These are phyloP conservation scores for Hesperia comma DNA, from an alignment of 2,888 invertebrate genomes.

Conservation along the genomic window DNA sequence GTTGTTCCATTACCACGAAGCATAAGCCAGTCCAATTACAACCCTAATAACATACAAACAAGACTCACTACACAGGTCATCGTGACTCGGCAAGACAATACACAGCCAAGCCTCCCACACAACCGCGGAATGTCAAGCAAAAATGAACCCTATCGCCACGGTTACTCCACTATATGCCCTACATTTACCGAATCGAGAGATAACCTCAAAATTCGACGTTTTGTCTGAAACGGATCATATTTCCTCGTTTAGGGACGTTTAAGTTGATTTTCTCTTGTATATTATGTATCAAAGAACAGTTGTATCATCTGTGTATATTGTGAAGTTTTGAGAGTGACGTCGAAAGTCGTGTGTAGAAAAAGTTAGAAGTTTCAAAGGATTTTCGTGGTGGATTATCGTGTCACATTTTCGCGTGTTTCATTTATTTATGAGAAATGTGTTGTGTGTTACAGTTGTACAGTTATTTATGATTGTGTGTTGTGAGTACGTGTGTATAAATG, in stretches of 20 bases:
- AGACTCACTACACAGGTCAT: conserved; percentile 46
- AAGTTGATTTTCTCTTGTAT: neutral
- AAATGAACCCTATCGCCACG: conserved; percentile 62
- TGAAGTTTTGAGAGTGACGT: conserved; percentile 39
- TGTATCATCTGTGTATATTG: neutral
- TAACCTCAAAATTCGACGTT: conserved; percentile 79
- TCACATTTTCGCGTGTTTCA: conserved; percentile 44
- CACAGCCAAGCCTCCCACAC: conserved; percentile 55
- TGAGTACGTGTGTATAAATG: conserved; percentile 57
- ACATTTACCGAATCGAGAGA: conserved; percentile 73
- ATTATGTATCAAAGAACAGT: neutral
- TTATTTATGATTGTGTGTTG: conserved; percentile 47
- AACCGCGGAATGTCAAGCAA: conserved; percentile 52
- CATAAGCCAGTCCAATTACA: neutral
- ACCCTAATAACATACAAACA: neutral
- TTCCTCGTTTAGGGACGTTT: conserved; percentile 30
- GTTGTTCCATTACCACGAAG: neutral
- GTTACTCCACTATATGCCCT: conserved; percentile 68
- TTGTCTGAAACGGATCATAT: conserved; percentile 58
- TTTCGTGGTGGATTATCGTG: conserved; percentile 32
- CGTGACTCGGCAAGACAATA: conserved; percentile 23
- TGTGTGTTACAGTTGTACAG: conserved; percentile 39
- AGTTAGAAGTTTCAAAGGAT: conserved; percentile 1
- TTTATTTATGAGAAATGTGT: conserved; percentile 45
- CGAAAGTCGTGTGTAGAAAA: conserved; percentile 1